Percentiles rank a stretch among this genome's conserved stretches.
Evolutionary conservation across 1,140 invertebrate genomes (phyloP).

Genomic region (Thaumetopoea pityocampa): DNA sequence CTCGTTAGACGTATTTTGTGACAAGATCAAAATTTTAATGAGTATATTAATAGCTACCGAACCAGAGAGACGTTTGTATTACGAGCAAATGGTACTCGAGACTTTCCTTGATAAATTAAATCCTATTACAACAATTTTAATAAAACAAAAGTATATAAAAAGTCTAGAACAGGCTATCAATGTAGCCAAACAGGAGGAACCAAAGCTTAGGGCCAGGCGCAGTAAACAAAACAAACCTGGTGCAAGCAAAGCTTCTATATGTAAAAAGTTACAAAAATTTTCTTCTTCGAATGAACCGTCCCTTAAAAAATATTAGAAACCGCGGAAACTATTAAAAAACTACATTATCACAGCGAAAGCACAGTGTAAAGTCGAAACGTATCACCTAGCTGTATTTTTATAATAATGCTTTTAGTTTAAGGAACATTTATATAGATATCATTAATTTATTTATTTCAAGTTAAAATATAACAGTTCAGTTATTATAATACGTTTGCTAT

Average conservation of each 20-base stretch:
- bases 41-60: constrained; percentile 1
- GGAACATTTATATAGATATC: too few species aligned
- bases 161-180: neutral
- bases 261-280: neutral
- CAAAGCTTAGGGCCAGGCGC: neutral
- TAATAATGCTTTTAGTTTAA: too few species aligned
- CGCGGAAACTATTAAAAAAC: neutral
- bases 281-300: too few species aligned
- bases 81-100: constrained; percentile 13
- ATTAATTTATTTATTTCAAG: too few species aligned
- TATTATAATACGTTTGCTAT: too few species aligned
- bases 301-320: too few species aligned
- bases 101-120: constrained; percentile 9
- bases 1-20: constrained; percentile 4
- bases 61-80: constrained; percentile 1
- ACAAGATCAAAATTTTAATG: constrained; percentile 5
- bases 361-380: too few species aligned
- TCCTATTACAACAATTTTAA: constrained; percentile 4
- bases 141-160: constrained; percentile 5
- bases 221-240: neutral
- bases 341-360: neutral
- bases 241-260: neutral
- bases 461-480: too few species aligned
- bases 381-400: too few species aligned
- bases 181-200: constrained; percentile 1